Evolutionary conservation across 2,797 vertebrate genomes (phyloP), one percentile per base, ranked within the genome.

Genomic region (Notamacropus eugenii): DNA sequence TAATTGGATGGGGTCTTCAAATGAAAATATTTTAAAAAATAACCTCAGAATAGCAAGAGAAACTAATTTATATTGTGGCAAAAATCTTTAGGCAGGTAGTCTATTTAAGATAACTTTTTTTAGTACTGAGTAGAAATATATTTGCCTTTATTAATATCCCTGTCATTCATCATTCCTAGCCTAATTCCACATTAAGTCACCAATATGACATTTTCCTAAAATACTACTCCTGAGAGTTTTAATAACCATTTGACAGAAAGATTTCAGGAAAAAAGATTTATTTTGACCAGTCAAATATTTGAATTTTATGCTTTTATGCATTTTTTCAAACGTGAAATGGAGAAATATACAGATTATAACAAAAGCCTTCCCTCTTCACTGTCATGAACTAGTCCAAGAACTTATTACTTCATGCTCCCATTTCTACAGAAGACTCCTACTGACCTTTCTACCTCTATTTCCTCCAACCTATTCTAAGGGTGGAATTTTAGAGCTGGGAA

Each of bases 241-340:
- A 96, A 92, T 95, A 95, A 93, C 62, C 34, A 29, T 58, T 46
- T 56, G 90, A 55, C 55, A 58, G 54, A 19, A 92, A 56, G 2
- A 74, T 54, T 97, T 91, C 55, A 28, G 87, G 62, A 55, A 57
- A 97, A 97, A 95, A 56, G 91, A 1, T 6, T 31, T 55, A 55
- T 96, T 93, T 97, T 56, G 95, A 40, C 92, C 8, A 55, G 16
- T 93, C 93, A 91, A 58, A 34, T 62, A 95, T 91, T 96, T 95
- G 59, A 10, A 91, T 31, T 91, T 94, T 56, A 92, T 96, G 92
- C 93, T 3, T 59, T 29, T 95, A 93, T 92, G 91, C 93, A 54
- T 54, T 93, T 95, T 34, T 55, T 28, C 29, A 54, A 93, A 90
- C 56, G 27, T 94, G 28, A 91, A 96, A 54, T 91, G 31, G 9